Percentiles rank a stretch among this genome's conserved stretches.
These are phyloP conservation scores for Microctenopoma stevenorrisi DNA, from an alignment of 2,797 vertebrate genomes.

Conservation along the genomic window DNA sequence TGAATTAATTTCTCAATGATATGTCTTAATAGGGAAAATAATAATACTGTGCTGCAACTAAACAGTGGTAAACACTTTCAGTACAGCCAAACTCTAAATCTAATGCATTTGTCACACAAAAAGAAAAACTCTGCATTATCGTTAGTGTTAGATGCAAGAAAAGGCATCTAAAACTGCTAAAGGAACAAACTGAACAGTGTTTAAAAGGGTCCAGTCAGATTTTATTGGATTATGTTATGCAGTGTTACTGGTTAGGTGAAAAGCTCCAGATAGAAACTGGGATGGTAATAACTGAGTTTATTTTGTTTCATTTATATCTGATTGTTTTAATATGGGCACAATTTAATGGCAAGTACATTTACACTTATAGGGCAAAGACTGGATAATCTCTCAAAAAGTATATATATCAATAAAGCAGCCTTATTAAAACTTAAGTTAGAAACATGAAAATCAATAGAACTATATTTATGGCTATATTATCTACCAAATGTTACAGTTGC, in stretches of 20 bases:
- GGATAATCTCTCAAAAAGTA: too few species aligned
- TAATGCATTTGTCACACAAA: not conserved
- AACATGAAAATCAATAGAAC: not conserved
- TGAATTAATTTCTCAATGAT: constrained; percentile 21
- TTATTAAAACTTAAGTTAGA: not conserved
- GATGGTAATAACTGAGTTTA: not conserved
- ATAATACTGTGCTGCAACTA: not conserved
- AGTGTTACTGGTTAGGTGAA: not conserved
- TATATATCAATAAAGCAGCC: not conserved
- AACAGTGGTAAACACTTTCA: not conserved
- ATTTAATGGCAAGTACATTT: not conserved
- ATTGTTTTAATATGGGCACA: not conserved
- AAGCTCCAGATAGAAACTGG: not conserved
- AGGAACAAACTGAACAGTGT: too few species aligned
- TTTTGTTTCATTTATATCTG: not conserved
- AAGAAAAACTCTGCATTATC: not conserved
- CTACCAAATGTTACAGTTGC: not conserved
- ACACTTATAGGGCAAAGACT: too few species aligned
- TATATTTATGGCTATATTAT: not conserved
- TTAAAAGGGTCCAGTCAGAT: too few species aligned
- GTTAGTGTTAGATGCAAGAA: too few species aligned
- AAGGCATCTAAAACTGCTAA: too few species aligned
- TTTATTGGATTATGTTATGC: not conserved
- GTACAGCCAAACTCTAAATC: not conserved
- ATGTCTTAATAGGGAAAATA: not conserved